Evolutionary conservation across 2,113 vertebrate genomes (phyloP), one percentile per base, ranked within the genome.

Genomic region (Mesoclemmys tuberculata): DNA sequence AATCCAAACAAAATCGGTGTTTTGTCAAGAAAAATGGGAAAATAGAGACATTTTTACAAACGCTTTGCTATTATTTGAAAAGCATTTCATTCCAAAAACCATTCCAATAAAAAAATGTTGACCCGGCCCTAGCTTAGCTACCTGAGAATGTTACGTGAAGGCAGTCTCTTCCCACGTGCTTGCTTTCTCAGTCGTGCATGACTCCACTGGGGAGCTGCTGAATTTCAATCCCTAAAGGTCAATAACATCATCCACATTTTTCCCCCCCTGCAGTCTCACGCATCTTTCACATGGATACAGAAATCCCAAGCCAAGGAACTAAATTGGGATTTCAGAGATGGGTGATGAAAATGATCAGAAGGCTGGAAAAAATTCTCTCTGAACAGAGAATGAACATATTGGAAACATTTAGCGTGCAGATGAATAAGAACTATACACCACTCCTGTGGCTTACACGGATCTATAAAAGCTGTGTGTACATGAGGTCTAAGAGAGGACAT

Each of bases 211-310:
- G 93, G 29, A 64, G 55, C 89, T 77, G 85, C 95, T 93, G 81
- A 84, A 90, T 95, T 82, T 61, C 61, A 90, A 96, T 89, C 90
- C 78, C 68, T 88, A 91, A 96, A 97, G 90, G 95, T 97, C 89
- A 79, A 85, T 89, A 93, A 90, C 49, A 91, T 26, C 41, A n/a
- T 87, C 79, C 27, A 10, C 0, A 0, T 21, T 56, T 92, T 35
- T 88, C 87, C 75, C 74, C 74, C 49, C 38, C 29, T 71, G 22
- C 46, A 29, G 49, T 80, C 55, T 51, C 4, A 0, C 48, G 52
- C 46, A 75, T 92, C 90, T 84, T 82, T 92, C 85, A 85, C 90
- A 78, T 48, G 0, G 0, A 89, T 48, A 48, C 38, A 90, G 89
- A 96, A 87, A 75, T 81, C n/a, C 35, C 54, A 58, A 87, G 55